Conservation (phyloP, 1,140 invertebrate species). For the Hyposmocoma kahamanoa region DNA sequence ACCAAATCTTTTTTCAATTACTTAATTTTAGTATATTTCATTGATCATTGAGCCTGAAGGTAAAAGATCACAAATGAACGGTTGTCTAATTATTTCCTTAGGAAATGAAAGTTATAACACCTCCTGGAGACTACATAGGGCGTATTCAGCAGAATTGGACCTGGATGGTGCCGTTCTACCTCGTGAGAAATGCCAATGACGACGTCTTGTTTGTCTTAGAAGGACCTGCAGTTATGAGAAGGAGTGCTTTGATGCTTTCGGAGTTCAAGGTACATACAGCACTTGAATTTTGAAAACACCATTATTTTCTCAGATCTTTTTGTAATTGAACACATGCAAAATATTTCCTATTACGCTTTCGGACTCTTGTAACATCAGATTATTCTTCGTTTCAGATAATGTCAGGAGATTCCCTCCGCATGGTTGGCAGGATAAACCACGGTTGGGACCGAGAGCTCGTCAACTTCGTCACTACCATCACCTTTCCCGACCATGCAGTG, state of each 20-base stretch:
- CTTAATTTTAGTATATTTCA: too few relatives aligned
- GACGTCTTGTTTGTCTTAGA: slow-evolving; percentile 72
- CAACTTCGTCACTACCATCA: slow-evolving; percentile 69
- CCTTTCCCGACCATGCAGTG: slow-evolving; percentile 62
- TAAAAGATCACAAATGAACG: too few relatives aligned
- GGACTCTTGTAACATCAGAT: too few relatives aligned
- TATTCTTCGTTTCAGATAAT: slow-evolving; percentile 58
- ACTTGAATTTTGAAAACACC: too few relatives aligned
- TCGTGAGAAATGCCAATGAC: slow-evolving; percentile 65
- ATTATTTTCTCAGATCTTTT: not conserved
- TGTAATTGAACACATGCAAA: too few relatives aligned
- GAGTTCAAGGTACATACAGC: slow-evolving; percentile 53
- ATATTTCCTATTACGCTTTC: too few relatives aligned
- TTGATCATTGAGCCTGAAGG: too few relatives aligned
- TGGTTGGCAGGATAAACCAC: slow-evolving; percentile 74
- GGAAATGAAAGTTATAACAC: slow-evolving; percentile 73
- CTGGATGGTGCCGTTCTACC: slow-evolving; percentile 65
- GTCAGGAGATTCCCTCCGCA: slow-evolving; percentile 64
- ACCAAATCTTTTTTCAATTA: too few relatives aligned
- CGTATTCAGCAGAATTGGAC: slow-evolving; percentile 72
- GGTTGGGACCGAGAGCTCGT: slow-evolving; percentile 74
- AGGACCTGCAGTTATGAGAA: slow-evolving; percentile 57
- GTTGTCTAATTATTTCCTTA: slow-evolving; percentile 26
- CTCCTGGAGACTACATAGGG: slow-evolving; percentile 74
- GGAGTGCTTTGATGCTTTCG: slow-evolving; percentile 39